Base-by-base conservation (phyloP, 1,140 invertebrate genomes). In the Steinernema khuongi region DNA sequence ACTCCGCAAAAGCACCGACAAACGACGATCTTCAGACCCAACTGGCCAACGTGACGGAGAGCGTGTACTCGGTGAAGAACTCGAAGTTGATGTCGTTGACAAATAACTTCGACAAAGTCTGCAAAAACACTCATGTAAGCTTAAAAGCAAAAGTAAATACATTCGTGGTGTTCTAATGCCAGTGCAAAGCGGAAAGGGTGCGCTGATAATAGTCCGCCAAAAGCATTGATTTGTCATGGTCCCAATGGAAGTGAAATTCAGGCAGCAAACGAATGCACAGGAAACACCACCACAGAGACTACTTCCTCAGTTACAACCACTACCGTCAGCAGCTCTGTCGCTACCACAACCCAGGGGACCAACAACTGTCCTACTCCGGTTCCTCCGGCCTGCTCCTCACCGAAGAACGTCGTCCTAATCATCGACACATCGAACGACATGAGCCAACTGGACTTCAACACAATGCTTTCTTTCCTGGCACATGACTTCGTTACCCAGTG, bases 401-500 rank as follows among this genome's bases (percentile, higher is more conserved):
- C 11, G 50, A 2, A 4, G 19, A 11, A 60, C 11, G 50, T 60
- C 11, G 14, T 60, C 50, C 50, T 60, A 22, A 26, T 60, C 26
- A 22, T 60, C 7, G 50, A 60, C 50, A 60, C 50, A 4, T 60
- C 50, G 50, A 26, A 11, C 50, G 50, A 60, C 50, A 60, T 17
- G 11, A 7, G 4, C 4, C 50, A 60, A 26, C 7, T 7, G 14
- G 11, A 60, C 4, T 60, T 60, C 50, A 60, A 60, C 50, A 14
- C 14, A 22, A 11, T 60, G 50, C 50, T 60, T 22, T 60, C 50
- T 22, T 60, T 60, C 50, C 22, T 60, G 7, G 26, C 14, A 7
- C 50, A 60, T 4, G 50, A 60, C 26, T 26, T 60, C 50, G 50
- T 60, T 22, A 60, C 50, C 50, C 50, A 60, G 26, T 60, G 50